phyloP scores from a whole-genome alignment of 2,797 vertebrate species.

The Arnoldichthys spilopterus region DNA sequence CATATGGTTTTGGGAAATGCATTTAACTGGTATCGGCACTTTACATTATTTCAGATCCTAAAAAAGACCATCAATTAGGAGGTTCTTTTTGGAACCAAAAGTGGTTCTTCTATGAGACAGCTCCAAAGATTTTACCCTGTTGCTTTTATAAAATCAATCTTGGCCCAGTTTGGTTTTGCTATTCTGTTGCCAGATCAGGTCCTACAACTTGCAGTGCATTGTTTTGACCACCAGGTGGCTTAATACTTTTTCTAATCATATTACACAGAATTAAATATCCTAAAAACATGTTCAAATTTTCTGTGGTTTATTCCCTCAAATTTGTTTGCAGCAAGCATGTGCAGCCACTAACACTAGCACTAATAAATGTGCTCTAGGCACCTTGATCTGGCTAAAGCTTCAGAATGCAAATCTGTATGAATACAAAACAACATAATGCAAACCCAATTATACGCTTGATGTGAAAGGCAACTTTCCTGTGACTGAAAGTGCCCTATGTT shows the following conservation, averaged over 20 bases:
- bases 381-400: not conserved
- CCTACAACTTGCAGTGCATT: not conserved
- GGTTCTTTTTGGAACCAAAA: too few species aligned
- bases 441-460: not conserved
- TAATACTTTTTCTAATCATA: not conserved
- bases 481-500: not conserved
- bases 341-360: not conserved
- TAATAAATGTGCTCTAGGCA: not conserved
- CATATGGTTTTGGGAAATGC: too few species aligned
- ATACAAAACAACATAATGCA: not conserved
- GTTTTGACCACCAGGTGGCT: slow-evolving; percentile 25
- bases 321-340: not conserved
- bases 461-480: not conserved
- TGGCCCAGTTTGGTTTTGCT: not conserved
- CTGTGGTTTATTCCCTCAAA: not conserved
- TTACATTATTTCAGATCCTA: too few species aligned
- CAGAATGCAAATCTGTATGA: not conserved
- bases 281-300: too few species aligned
- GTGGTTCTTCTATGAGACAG: not conserved
- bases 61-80: too few species aligned
- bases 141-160: not conserved
- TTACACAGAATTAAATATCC: too few species aligned
- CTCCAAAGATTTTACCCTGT: not conserved
- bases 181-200: not conserved
- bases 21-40: too few species aligned